Base-by-base conservation (phyloP, 2,113 vertebrate species). In the Naja naja region DNA sequence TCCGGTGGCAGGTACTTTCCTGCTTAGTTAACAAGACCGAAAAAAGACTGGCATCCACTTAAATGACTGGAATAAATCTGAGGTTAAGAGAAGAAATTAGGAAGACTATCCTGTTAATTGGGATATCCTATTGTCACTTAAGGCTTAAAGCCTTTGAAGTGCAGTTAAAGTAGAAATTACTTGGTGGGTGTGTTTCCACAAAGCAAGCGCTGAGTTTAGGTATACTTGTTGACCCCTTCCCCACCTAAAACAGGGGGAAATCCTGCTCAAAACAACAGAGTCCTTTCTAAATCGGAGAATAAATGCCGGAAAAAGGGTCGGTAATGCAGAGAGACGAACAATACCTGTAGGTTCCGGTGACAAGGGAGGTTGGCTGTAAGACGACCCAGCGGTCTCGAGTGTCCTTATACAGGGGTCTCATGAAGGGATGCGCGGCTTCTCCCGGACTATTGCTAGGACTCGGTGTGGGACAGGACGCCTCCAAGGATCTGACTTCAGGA, bases 391-490 rank as follows among this genome's bases (percentile, higher is more conserved):
- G 11, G 11, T 30, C 85, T 87, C 14, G 47, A 87, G 23, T 87
- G 49, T 87, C 47, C 47, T 49, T 52, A 49, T 5, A 3, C 9
- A 43, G 12, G 10, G 39, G 25, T 30, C 53, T 53, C 27, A 54
- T 9, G 27, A 18, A 39, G 5, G 53, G 2, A 22, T 1, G 34
- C 34, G 23, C 11, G 3, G 8, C 10, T 6, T 22, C 34, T 47
- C 20, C 30, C 6, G 22, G 12, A 52, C 8, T 1, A 2, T 47
- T 8, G 1, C 25, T 52, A 39, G 23, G 0, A 12, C 10, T n/a
- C 0, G 0, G 10, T 0, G 69, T 5, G 47, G 1, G 6, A 22
- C 0, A 16, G 4, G 12, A 49, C 14, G 27, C 58, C 8, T 52
- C 43, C 3, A 49, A 20, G 89, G 10, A 47, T 74, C 18, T 52